phyloP scores from a whole-genome alignment of 2,888 invertebrate species.

The Cephalotes varians region DNA sequence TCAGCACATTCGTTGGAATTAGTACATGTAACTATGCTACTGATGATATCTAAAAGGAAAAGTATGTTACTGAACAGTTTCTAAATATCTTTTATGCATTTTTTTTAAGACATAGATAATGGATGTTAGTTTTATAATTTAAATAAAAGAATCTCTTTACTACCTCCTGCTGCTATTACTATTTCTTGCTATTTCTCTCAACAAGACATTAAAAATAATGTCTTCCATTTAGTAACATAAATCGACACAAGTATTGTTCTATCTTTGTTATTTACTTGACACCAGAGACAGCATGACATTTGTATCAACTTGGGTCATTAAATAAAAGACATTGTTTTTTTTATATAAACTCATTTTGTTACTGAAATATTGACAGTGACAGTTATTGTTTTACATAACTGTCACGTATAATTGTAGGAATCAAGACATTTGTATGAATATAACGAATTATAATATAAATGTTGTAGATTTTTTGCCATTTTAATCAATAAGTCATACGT shows the following conservation, averaged over 20 bases:
- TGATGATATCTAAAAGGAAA: too few species aligned
- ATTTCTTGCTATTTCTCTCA: too few species aligned
- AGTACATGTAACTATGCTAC: neutral
- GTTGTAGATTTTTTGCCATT: neutral
- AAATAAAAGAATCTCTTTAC: neutral
- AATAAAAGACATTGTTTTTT: too few species aligned
- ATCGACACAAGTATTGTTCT: too few species aligned
- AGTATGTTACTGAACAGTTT: neutral
- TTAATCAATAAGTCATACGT: neutral
- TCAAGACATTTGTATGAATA: neutral
- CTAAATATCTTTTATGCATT: neutral
- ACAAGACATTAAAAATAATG: neutral
- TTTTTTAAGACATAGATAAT: neutral
- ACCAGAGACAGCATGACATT: too few species aligned
- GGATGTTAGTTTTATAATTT: neutral
- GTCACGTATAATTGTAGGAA: neutral
- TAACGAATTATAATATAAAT: neutral
- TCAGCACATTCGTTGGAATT: neutral
- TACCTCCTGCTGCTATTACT: neutral
- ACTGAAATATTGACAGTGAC: neutral
- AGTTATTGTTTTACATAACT: slow-evolving; percentile 18
- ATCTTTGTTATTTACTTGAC: too few species aligned
- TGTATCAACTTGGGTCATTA: too few species aligned
- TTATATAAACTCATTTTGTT: neutral
- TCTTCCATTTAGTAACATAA: too few species aligned